phyloP scores from a whole-genome alignment of 2,888 invertebrate genomes.

The Thereva nobilitata region DNA sequence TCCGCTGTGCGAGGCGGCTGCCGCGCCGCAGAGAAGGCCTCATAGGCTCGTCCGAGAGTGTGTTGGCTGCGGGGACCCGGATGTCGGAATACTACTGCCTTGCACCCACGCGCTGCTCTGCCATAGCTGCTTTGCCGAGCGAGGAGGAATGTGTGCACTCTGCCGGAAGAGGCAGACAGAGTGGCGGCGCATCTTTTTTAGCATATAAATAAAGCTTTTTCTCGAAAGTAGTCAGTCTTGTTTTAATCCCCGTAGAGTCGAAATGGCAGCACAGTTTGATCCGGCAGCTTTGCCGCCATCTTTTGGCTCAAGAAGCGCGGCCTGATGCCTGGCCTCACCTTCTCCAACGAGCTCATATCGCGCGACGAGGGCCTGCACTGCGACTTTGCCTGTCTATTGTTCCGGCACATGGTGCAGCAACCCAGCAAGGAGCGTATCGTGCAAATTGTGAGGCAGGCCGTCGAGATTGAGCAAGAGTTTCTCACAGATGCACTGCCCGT shows the following conservation, averaged over 20 bases:
- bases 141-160: no score
- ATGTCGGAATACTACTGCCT: no score
- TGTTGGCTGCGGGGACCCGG: no score
- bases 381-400: constrained; percentile 98
- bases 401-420: constrained; percentile 87
- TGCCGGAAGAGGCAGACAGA: no score
- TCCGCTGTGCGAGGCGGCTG: no score
- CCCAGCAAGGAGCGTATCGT: constrained; percentile 79
- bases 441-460: constrained; percentile 89
- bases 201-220: no score
- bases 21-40: no score
- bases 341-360: constrained; percentile 98
- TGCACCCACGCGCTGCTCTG: no score
- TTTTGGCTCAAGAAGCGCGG: constrained; percentile 99
- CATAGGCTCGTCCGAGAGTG: no score
- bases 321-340: constrained; percentile 97
- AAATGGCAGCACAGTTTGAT: constrained; percentile 49
- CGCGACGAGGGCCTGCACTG: constrained; percentile 98
- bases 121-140: no score
- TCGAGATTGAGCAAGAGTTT: constrained; percentile 95
- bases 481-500: constrained; percentile 94
- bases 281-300: constrained; percentile 95
- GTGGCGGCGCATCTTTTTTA: no score
- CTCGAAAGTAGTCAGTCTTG: no score
- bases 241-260: neutral